Conservation (phyloP, 2,797 vertebrate genomes). For the Onychomys leucogaster region DNA sequence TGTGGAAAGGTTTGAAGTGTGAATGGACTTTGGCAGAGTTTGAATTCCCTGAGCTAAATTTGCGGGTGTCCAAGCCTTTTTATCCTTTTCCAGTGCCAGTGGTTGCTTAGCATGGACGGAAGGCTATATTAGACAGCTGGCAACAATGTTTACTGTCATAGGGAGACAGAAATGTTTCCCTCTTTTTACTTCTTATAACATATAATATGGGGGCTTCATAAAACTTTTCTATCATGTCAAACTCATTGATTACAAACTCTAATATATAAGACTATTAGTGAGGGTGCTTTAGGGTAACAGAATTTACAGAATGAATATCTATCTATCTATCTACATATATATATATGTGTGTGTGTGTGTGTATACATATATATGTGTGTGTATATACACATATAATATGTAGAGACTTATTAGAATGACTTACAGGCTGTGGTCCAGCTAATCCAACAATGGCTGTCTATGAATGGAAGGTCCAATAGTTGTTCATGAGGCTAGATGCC, state of each 20-base stretch:
- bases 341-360: no score
- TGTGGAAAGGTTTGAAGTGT: neutral
- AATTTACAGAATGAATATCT: neutral
- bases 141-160: neutral
- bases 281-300: neutral
- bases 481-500: neutral
- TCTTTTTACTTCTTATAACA: neutral
- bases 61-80: neutral
- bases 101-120: neutral
- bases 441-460: neutral
- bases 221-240: neutral
- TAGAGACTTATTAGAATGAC: neutral
- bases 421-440: neutral
- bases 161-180: neutral
- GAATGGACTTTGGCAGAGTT: slow-evolving; percentile 47
- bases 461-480: neutral
- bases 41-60: slow-evolving; percentile 52
- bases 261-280: neutral
- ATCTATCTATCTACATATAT: neutral
- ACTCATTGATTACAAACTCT: neutral
- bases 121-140: neutral
- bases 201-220: neutral
- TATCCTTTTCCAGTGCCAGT: slow-evolving; percentile 17
- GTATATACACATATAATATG: neutral
- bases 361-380: neutral